Evolutionary conservation across 2,113 vertebrate genomes (phyloP).

Genomic region (Trematocara variabile): DNA sequence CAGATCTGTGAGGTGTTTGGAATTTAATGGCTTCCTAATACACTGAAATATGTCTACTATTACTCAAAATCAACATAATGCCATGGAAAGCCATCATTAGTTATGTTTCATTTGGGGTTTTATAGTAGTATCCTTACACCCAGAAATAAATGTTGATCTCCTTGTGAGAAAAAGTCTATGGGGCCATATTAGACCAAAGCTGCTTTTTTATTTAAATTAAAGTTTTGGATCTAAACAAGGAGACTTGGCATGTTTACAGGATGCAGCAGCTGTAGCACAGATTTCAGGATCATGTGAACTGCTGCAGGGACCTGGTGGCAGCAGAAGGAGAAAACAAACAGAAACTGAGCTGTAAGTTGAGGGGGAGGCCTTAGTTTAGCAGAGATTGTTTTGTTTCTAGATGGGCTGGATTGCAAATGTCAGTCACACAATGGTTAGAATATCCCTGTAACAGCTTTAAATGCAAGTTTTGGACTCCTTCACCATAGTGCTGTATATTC

Average conservation of each 20-base stretch:
- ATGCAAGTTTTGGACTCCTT: neutral
- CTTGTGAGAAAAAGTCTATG: neutral
- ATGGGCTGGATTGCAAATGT: neutral
- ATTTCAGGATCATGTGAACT: constrained; percentile 1
- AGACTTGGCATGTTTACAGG: constrained; percentile 29
- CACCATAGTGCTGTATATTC: neutral
- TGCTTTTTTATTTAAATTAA: constrained; percentile 1
- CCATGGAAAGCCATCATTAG: neutral
- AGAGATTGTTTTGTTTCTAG: constrained; percentile 7
- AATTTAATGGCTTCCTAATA: neutral
- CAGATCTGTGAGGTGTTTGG: neutral
- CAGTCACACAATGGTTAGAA: neutral
- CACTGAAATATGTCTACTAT: neutral
- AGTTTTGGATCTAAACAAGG: neutral
- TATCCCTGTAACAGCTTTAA: neutral
- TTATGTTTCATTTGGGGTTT: neutral
- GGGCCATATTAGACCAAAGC: neutral
- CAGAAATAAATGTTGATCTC: neutral
- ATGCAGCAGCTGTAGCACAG: constrained; percentile 50
- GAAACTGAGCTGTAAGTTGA: constrained; percentile 5
- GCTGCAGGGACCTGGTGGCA: neutral
- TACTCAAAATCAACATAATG: neutral
- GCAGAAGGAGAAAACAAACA: neutral
- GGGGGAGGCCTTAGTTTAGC: neutral
- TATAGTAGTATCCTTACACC: neutral